Evolutionary conservation across 2,113 vertebrate species (phyloP), one percentile per base, ranked within the genome.

Genomic region (Mellivora capensis): DNA sequence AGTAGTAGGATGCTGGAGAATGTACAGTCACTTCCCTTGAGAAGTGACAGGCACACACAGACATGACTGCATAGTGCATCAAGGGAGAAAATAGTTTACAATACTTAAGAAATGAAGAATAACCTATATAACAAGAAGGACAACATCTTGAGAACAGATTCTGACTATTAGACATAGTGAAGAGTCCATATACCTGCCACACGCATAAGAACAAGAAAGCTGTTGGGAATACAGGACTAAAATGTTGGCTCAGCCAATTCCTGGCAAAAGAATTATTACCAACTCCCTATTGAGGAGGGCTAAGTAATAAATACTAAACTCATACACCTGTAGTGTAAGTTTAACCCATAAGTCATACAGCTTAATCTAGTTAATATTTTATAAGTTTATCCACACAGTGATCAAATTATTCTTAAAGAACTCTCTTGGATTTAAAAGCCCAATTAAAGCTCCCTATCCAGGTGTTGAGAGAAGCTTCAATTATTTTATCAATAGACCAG

Each of bases 271-370:
- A 91, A 96, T 77, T 82, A 88, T n/a, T 91, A 42, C 25, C n/a
- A 94, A 84, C 6, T 88, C 49, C 83, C 44, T 72, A 74, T 29
- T 77, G 37, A 94, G 21, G 3, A 42, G 23, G 1, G 81, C 54
- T 67, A 83, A 52, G 85, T 90, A 94, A 97, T 94, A 94, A 96
- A 95, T 82, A 79, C 31, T 59, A 83, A 96, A 90, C 27, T 59
- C 57, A 21, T 49, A 76, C 34, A 93, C 39, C 17, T 94, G n/a
- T 74, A 71, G 37, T 71, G 2, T 69, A 94, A 97, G 27, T 82
- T 61, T 88, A 59, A 94, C 87, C 87, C 76, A 54, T 94, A 89
- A 94, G 87, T 95, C 47, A 90, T 42, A 57, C 67, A 85, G 64
- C 42, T 72, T 76, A 93, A 83, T 69, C 34, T 80, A 64, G n/a